phyloP scores from a whole-genome alignment of 37 sponge, comb jelly and placozoan species.

The Halisarca cf. caerulea region DNA sequence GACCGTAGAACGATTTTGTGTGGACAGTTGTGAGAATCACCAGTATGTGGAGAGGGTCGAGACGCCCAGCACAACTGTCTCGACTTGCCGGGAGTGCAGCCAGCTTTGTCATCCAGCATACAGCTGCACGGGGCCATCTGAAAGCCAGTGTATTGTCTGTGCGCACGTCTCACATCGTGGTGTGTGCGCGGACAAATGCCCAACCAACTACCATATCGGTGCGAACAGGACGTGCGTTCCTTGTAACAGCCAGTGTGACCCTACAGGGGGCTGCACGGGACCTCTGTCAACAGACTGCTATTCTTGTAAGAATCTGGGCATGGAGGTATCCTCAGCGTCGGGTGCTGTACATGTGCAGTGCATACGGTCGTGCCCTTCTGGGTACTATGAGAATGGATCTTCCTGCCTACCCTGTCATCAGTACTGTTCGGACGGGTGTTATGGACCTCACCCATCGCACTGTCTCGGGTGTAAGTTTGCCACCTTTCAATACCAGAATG shows the following conservation, averaged over 20 bases:
- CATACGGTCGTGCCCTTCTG: constrained; percentile 39
- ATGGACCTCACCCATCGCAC: constrained; percentile 51
- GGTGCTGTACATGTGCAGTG: neutral
- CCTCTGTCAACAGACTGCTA: constrained; percentile 52
- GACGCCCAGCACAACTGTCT: too few species aligned
- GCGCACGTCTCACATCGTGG: neutral
- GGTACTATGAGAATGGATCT: constrained; percentile 7
- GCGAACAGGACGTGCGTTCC: constrained; percentile 40
- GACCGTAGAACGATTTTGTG: constrained; percentile 45
- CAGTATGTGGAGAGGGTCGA: constrained; percentile 33
- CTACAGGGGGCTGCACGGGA: constrained; percentile 48
- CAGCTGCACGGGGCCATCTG: constrained; percentile 58
- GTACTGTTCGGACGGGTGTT: constrained; percentile 39
- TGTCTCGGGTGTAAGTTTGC: constrained; percentile 41
- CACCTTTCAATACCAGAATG: constrained; percentile 20
- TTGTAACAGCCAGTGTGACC: constrained; percentile 51
- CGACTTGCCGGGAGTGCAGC: constrained; percentile 47
- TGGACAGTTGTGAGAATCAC: constrained; percentile 43
- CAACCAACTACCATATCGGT: constrained; percentile 26
- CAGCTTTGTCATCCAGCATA: constrained; percentile 32
- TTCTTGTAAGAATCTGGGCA: constrained; percentile 38
- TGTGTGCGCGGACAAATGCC: constrained; percentile 41
- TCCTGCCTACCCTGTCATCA: constrained; percentile 49
- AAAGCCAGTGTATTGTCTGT: constrained; percentile 52
- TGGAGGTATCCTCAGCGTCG: neutral